Evolutionary conservation across 2,113 vertebrate genomes (phyloP).

Genomic region (Datnioides undecimradiatus): DNA sequence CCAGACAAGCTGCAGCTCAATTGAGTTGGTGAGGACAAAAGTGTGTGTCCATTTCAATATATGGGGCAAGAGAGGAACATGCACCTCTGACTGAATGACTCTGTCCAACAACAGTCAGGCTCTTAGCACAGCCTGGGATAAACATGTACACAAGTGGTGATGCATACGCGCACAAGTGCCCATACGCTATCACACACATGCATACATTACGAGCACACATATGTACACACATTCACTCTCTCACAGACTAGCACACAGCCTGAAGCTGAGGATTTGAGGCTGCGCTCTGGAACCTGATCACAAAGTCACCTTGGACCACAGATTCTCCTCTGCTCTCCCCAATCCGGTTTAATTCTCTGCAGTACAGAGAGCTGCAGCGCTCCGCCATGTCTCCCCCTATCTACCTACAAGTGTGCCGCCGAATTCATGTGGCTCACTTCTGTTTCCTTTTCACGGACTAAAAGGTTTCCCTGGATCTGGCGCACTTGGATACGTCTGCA

Average conservation of each 20-base stretch:
- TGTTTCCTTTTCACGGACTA: constrained; percentile 63
- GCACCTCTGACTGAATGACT: constrained; percentile 20
- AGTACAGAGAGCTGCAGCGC: constrained; percentile 68
- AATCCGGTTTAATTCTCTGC: constrained; percentile 85
- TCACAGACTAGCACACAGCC: constrained; percentile 66
- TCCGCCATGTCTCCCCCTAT: constrained; percentile 64
- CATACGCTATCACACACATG: constrained; percentile 44
- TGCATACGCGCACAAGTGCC: constrained; percentile 25
- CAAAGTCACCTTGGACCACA: constrained; percentile 87
- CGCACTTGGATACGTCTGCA: constrained; percentile 15
- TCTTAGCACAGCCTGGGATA: constrained; percentile 62
- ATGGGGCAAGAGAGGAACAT: constrained; percentile 19
- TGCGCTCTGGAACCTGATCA: constrained; percentile 84
- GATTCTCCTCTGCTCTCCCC: constrained; percentile 76
- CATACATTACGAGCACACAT: constrained; percentile 55
- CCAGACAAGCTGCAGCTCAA: constrained; percentile 14
- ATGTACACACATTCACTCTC: constrained; percentile 43
- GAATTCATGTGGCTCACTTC: constrained; percentile 56
- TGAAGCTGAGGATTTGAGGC: constrained; percentile 83
- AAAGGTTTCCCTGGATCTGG: constrained; percentile 56
- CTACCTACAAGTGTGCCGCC: constrained; percentile 72
- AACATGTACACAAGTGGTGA: constrained; percentile 48
- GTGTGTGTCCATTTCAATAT: constrained; percentile 31
- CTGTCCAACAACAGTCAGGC: constrained; percentile 35
- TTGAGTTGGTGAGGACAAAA: constrained; percentile 31